Base-by-base conservation (phyloP, 2,113 vertebrate species). In the Octodon degus region DNA sequence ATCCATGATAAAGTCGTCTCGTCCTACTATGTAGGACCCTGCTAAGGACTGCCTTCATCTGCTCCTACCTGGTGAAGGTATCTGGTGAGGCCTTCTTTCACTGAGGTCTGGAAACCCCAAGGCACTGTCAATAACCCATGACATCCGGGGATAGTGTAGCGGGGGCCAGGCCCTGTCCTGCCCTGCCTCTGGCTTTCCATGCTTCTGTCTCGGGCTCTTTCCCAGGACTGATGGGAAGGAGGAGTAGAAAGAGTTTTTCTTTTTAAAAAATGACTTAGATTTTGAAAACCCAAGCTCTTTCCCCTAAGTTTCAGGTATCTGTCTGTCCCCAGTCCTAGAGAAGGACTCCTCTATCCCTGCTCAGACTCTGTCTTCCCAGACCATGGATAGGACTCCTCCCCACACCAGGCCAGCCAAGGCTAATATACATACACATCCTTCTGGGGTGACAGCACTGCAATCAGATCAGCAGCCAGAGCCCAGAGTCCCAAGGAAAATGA, bases 281-380 rank as follows among this genome's bases (percentile, higher is more conserved):
- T 95, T 96, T 92, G n/a, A 95, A 95, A 93, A 93, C 43, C 1
- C 19, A 76, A 9, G 84, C 40, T 65, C 67, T 80, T 80, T 83
- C 37, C 20, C 40, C 10, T 77, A n/a, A 82, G 12, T 89, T 94
- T 80, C 72, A 90, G 68, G 65, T 12, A 68, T 43, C 65, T 85
- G 58, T 93, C 40, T 58, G 55, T 58, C 91, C 86, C 72, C 76
- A 86, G 80, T 30, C 17, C 86, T 74, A 86, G 0, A 76, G 84
- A 83, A 91, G 34, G n/a, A 40, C 40, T 53, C 5, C 24, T 67
- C 82, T 90, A 65, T 22, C 55, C 67, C 63, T 89, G 70, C 34
- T 84, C 34, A 17, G 30, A 92, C 60, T 40, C 60, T 27, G 58
- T 43, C 30, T 63, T 47, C 65, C 20, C 40, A 40, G 19, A 84